Conservation (phyloP, 2,113 vertebrate genomes). For the Tapirus terrestris region DNA sequence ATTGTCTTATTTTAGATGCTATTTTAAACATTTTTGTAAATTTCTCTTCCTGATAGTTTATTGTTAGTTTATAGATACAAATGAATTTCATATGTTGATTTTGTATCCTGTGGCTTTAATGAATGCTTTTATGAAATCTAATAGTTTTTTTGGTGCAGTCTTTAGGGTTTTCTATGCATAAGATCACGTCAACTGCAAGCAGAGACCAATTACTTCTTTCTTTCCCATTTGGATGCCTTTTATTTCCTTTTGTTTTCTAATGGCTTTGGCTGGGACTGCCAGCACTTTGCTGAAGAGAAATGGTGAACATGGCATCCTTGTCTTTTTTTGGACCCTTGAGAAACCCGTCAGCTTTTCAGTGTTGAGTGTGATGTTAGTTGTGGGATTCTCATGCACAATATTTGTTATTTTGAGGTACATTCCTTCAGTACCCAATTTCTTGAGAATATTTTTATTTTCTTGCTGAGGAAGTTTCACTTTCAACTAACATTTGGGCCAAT, state of each 20-base stretch:
- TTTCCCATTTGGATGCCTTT: neutral
- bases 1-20: neutral
- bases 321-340: neutral
- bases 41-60: neutral
- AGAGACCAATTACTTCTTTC: neutral
- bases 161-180: neutral
- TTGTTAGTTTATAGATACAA: neutral
- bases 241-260: neutral
- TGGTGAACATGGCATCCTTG: neutral
- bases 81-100: neutral
- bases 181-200: neutral
- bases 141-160: neutral
- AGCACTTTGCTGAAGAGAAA: too few species aligned
- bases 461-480: too few species aligned
- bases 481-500: too few species aligned
- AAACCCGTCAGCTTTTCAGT: neutral
- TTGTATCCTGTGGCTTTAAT: neutral
- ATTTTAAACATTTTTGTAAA: neutral
- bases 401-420: neutral
- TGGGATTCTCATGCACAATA: neutral
- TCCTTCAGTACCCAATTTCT: neutral
- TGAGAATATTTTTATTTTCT: neutral
- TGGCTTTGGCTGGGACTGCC: too few species aligned
- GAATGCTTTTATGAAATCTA: neutral
- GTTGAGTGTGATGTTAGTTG: neutral